Evolutionary conservation across 2,113 vertebrate genomes (phyloP).

Genomic region (Gymnogyps californianus): DNA sequence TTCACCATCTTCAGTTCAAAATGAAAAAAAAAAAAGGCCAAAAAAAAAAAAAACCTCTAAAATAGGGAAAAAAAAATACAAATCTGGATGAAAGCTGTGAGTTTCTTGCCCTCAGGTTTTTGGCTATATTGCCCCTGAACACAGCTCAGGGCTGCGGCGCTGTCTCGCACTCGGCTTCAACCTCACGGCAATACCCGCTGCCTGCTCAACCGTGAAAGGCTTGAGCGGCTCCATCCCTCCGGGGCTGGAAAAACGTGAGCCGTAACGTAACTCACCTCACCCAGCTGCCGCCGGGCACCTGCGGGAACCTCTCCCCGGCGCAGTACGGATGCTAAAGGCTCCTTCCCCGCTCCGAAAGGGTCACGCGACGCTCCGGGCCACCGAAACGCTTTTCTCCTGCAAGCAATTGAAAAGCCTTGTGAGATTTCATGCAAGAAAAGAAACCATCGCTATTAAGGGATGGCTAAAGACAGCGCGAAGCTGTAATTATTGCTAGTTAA

Average conservation of each 20-base stretch:
- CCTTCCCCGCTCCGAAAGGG: rapidly evolving
- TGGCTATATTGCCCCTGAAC: background rate
- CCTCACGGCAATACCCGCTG: background rate
- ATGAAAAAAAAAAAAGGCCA: background rate
- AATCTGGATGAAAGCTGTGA: background rate
- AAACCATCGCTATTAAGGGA: rapidly evolving
- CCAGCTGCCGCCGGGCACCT: rapidly evolving
- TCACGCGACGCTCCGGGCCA: rapidly evolving
- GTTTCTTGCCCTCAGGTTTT: background rate
- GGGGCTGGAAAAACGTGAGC: background rate
- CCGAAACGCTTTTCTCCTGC: background rate
- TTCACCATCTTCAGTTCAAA: background rate
- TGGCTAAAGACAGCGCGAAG: background rate
- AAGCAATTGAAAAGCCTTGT: background rate
- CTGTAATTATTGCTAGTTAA: background rate
- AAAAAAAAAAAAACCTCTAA: background rate
- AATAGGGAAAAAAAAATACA: background rate
- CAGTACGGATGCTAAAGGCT: background rate
- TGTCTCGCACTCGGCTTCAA: background rate
- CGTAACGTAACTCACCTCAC: background rate
- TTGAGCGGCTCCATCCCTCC: background rate
- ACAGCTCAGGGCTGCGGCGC: background rate
- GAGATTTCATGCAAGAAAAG: background rate
- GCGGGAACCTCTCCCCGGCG: background rate
- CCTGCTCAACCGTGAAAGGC: background rate